Percentiles rank a stretch among this genome's conserved stretches.
phyloP scores from a whole-genome alignment of 2,888 invertebrate genomes.

The Oscheius onirici region DNA sequence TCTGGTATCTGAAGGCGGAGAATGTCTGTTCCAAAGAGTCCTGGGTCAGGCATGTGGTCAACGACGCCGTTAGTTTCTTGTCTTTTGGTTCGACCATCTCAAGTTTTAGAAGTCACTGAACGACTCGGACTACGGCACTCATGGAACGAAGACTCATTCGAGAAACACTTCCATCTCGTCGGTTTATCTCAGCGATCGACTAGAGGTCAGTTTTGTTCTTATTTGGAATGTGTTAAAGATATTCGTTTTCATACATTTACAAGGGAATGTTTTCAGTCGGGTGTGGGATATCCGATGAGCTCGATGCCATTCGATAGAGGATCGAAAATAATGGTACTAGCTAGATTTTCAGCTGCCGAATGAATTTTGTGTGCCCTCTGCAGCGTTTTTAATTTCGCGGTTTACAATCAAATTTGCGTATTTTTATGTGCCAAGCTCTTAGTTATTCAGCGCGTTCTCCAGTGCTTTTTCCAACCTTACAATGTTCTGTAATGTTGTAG shows the following conservation, averaged over 20 bases:
- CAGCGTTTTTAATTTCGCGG: too few species aligned
- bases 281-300: too few species aligned
- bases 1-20: conserved; percentile 57
- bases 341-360: too few species aligned
- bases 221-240: background rate
- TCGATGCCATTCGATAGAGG: too few species aligned
- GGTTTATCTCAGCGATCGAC: conserved; percentile 21
- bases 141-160: conserved; percentile 49
- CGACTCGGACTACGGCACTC: conserved; percentile 60
- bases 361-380: too few species aligned
- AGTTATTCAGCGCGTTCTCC: too few species aligned
- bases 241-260: background rate
- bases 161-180: conserved; percentile 55
- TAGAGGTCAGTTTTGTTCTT: conserved; percentile 9
- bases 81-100: background rate
- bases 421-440: too few species aligned
- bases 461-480: too few species aligned
- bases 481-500: too few species aligned
- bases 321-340: too few species aligned
- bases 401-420: too few species aligned
- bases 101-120: conserved; percentile 35
- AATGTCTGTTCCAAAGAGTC: conserved; percentile 42
- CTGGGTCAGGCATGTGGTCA: conserved; percentile 49
- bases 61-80: conserved; percentile 39
- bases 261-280: too few species aligned